Base-by-base conservation (phyloP, 92 coral and sea anemone species). In the Phenganax marumi region DNA sequence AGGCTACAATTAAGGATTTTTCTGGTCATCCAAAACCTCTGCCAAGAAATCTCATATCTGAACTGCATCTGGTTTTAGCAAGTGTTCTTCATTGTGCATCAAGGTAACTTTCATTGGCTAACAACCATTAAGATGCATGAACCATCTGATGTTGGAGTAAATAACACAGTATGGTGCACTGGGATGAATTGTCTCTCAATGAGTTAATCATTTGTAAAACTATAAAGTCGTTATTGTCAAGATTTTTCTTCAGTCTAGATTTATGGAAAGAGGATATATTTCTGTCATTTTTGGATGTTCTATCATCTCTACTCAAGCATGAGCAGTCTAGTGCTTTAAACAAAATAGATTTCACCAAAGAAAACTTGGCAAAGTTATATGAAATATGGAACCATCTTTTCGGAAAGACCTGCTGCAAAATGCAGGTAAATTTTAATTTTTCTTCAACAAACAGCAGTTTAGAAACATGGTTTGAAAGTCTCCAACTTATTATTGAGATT, bases 21-120 rank as follows among this genome's bases (percentile, higher is more conserved):
- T 12, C 26, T 25, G 48, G 48, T 49, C 68, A 18, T 54, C 51
- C 0, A 52, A 11, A 9, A 22, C 56, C 50, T 12, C 13, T 75
- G 12, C 80, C 80, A 7, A 55, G 49, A 22, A 75, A 75, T 75
- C 22, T 22, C 47, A 24, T 47, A 12, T 23, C 80, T 19, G 50
- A 75, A 54, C 56, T 75, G 18, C 11, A 52, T 48, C 18, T 75
- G 80, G 65, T 75, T 55, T 75, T 57, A 18, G n/a, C 33, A 21
- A 75, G 80, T 53, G 5, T 54, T 54, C 50, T 75, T 9, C 80
- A 75, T 48, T 52, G 39, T 22, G n/a, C 2, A 10, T 3, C 25
- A 57, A 75, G 80, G 80, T 75, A 75, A 75, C 46, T 22, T 64
- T 33, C 43, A 33, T 33, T 33, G 43, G 43, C 43, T 33, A 5